Base-by-base conservation (phyloP, 1,140 invertebrate species). In the Diachasma alloeum region DNA sequence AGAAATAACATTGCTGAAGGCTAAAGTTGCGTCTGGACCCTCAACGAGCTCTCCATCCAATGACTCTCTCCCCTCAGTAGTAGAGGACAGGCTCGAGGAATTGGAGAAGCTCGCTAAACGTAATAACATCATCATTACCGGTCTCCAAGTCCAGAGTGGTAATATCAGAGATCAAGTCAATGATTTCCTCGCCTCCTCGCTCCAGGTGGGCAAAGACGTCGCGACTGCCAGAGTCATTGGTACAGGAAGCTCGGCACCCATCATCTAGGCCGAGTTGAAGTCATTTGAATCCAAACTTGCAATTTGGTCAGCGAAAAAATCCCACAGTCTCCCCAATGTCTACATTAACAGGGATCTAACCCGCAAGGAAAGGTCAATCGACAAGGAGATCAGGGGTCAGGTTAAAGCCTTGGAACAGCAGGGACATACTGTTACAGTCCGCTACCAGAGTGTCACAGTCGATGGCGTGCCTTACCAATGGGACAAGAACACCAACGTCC, bases 41-140 rank as follows among this genome's bases (percentile, higher is more conserved):
- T 11, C 39, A 11, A n/a, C n/a, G n/a, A n/a, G n/a, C n/a, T n/a
- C n/a, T n/a, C n/a, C n/a, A n/a, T n/a, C n/a, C n/a, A n/a, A n/a
- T n/a, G n/a, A n/a, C n/a, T n/a, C n/a, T n/a, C n/a, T n/a, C n/a
- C 11, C 39, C 11, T 42, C 39, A 42, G 39, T 42, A 11, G 39
- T 71, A 1, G 4, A 13, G 19, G 26, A 19, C 5, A 46, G 37
- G 37, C 37, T 72, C 4, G 71, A 72, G 56, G 26, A 22, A 9
- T 19, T 74, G 46, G 72, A 74, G n/a, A 74, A 59, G 22, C 22
- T 36, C 26, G 19, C 72, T 13, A 74, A 59, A 24, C 59, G 15
- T n/a, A 59, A 74, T 37, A 74, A 74, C 48, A n/a, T n/a, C n/a
- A n/a, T n/a, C n/a, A n/a, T n/a, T n/a, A n/a, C n/a, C n/a, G n/a